Evolutionary conservation across 2,888 invertebrate genomes (phyloP).

Genomic region (Clanis bilineata): DNA sequence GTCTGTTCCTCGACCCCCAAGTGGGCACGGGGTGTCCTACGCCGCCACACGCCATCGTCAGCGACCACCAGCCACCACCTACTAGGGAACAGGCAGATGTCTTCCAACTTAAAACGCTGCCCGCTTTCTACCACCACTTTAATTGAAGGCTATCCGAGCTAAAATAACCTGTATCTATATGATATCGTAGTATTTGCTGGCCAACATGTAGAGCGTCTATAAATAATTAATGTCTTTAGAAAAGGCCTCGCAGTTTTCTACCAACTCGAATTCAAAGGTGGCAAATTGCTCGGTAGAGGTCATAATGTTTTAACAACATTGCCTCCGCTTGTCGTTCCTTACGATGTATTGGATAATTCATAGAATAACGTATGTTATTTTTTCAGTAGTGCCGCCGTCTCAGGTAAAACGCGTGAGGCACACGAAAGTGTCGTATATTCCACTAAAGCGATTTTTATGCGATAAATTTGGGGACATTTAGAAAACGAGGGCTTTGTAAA

Average conservation of each 20-base stretch:
- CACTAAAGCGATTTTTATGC: slow-evolving; percentile 41
- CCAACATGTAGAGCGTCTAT: neutral
- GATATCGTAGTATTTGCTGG: slow-evolving; percentile 2
- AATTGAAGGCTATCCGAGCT: slow-evolving; percentile 7
- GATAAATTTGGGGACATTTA: slow-evolving; percentile 53
- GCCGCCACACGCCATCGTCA: slow-evolving; percentile 20
- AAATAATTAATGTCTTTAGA: neutral
- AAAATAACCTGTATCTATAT: neutral
- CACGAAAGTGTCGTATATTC: slow-evolving; percentile 41
- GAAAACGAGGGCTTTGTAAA: slow-evolving; percentile 45
- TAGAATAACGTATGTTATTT: slow-evolving; percentile 35
- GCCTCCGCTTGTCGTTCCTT: slow-evolving; percentile 19
- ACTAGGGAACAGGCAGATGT: slow-evolving; percentile 42
- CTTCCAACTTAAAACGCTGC: slow-evolving; percentile 36
- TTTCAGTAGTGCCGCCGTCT: slow-evolving; percentile 26
- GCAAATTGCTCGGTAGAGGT: neutral
- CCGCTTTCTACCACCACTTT: slow-evolving; percentile 12
- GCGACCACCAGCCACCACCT: slow-evolving; percentile 22
- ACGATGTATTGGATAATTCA: slow-evolving; percentile 30
- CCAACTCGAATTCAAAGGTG: neutral
- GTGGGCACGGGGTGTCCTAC: slow-evolving; percentile 29
- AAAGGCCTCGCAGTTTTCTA: neutral
- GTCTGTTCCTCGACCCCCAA: slow-evolving; percentile 3
- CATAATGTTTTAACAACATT: slow-evolving; percentile 11
- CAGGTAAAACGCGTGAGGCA: slow-evolving; percentile 32